Evolutionary conservation across 2,888 invertebrate genomes (phyloP), one percentile per base, ranked within the genome.

Genomic region (Slavum lentiscoides): DNA sequence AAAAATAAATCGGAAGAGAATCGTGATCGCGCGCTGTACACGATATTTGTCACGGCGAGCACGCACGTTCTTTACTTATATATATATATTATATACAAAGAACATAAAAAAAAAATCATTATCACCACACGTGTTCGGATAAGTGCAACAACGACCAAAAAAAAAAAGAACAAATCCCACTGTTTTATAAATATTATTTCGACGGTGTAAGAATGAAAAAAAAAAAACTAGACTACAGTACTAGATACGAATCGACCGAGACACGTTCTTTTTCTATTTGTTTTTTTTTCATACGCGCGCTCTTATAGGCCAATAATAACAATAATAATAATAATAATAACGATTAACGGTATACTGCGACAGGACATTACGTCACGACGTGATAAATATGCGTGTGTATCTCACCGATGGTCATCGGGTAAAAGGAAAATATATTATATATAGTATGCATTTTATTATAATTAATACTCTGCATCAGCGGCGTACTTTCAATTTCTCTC

Each of bases 41-140:
- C 43, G 43, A 53, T 77, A 70, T 62, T 77, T 77, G 77, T 69
- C 53, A 70, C 62, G 61, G 62, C 37, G 49, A 53, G 55, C 2
- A 80, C 43, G 64, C 19, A 55, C 53, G 7, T 30, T 69, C 21
- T 55, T 30, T 30, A 30, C 30, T 30, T 30, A 1, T 30, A n/a
- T 30, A 4, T 30, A 30, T n/a, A 30, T 30, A 30, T 30, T 21
- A 37, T 49, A 9, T 43, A 43, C 43, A 43, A 7, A 43, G 9
- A 43, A 43, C 2, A 7, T 30, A 43, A 49, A 53, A 15, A 19
- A 64, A 53, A 69, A 76, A 67, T 37, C 30, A 70, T 37, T 37
- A 62, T 4, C 30, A 30, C 61, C 37, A 77, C 61, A 77, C 69
- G 69, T 23, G 37, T 61, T 69, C 11, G 53, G 30, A 77, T 62